phyloP scores from a whole-genome alignment of 1,140 invertebrate genomes.

The Heliconius hewitsoni region DNA sequence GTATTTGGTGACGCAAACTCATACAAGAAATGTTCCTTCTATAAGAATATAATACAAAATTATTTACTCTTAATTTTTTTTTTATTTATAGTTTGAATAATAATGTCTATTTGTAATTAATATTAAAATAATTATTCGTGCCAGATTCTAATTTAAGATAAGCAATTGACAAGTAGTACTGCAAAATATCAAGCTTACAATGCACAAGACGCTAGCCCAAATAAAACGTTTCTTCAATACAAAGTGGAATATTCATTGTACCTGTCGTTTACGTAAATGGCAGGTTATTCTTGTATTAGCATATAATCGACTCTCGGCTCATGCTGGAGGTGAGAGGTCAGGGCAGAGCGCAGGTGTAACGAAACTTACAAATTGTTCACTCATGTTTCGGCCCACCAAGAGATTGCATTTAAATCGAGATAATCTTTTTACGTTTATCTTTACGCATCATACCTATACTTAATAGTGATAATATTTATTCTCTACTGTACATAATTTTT shows the following conservation, averaged over 20 bases:
- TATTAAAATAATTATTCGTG: too few species aligned
- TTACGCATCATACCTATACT: too few species aligned
- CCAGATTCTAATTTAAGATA: too few species aligned
- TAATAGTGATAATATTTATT: too few species aligned
- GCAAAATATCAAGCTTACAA: background rate
- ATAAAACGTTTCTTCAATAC: background rate
- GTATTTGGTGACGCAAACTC: constrained; percentile 7
- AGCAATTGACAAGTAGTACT: too few species aligned
- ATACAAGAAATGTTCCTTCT: background rate
- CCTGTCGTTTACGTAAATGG: constrained; percentile 44
- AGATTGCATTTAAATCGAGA: constrained; percentile 13
- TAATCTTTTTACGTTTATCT: background rate
- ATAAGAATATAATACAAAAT: background rate
- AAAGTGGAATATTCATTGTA: constrained; percentile 20
- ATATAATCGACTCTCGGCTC: constrained; percentile 55
- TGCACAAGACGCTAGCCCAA: background rate
- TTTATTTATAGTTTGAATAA: too few species aligned
- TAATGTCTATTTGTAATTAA: too few species aligned
- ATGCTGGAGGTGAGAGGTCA: constrained; percentile 52
- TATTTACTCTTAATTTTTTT: too few species aligned
- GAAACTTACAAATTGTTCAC: constrained; percentile 48
- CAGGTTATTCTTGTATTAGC: constrained; percentile 58
- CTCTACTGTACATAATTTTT: too few species aligned
- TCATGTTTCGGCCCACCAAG: constrained; percentile 49
- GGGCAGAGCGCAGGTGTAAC: constrained; percentile 32